phyloP scores from a whole-genome alignment of 2,888 invertebrate genomes.

The Drosophila vallismaia region DNA sequence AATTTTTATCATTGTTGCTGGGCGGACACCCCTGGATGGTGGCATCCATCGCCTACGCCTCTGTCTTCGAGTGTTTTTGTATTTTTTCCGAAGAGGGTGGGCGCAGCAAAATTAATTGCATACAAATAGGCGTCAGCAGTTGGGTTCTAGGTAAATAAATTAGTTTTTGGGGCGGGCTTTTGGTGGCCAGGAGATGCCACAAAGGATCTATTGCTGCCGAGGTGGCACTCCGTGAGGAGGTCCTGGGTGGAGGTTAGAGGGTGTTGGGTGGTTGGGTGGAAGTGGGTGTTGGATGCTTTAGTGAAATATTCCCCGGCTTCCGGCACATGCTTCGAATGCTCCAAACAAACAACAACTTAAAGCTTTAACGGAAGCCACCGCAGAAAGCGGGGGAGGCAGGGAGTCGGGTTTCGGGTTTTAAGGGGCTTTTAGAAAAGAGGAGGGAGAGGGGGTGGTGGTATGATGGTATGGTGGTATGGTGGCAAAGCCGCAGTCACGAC shows the following conservation, averaged over 20 bases:
- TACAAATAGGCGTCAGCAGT: conserved; percentile 62
- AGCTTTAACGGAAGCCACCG: conserved; percentile 34
- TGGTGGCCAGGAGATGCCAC: conserved; percentile 9
- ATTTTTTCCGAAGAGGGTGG: conserved; percentile 15
- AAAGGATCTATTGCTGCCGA: conserved; percentile 23
- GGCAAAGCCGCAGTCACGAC: conserved; percentile 29
- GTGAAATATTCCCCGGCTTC: conserved; percentile 21
- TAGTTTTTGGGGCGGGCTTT: conserved; percentile 27
- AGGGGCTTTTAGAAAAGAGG: background rate
- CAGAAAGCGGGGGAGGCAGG: background rate
- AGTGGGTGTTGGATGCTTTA: background rate
- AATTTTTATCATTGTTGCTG: conserved; percentile 1
- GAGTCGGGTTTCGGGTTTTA: background rate
- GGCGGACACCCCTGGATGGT: background rate
- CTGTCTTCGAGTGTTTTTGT: conserved; percentile 1
- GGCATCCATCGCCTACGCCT: background rate
- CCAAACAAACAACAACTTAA: conserved; percentile 34
- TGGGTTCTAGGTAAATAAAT: conserved; percentile 47
- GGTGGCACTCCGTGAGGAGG: too few relatives aligned
- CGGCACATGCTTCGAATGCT: conserved; percentile 35
- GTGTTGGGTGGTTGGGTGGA: background rate
- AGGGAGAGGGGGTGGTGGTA: background rate
- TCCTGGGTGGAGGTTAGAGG: too few relatives aligned
- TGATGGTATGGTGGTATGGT: background rate
- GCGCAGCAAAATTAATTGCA: conserved; percentile 67